Conservation (phyloP, 2,113 vertebrate genomes). For the Larimichthys crocea region DNA sequence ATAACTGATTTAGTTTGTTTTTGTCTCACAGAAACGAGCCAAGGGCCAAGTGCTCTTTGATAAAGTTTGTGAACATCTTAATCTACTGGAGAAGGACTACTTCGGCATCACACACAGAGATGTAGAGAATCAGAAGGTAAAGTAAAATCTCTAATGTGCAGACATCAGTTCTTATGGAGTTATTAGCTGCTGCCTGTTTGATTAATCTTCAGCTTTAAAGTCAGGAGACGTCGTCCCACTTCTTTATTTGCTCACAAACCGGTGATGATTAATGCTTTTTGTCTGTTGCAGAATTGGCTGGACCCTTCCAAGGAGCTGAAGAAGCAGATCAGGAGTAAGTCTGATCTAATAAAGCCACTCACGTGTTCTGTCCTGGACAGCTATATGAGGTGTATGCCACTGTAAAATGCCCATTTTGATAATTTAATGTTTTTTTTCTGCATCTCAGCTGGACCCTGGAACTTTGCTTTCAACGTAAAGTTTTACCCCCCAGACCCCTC, state of each 20-base stretch:
- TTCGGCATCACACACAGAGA: constrained; percentile 94
- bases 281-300: constrained; percentile 92
- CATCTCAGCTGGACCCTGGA: constrained; percentile 93
- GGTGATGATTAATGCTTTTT: background rate
- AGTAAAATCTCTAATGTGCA: background rate
- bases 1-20: constrained; percentile 1
- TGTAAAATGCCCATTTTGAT: constrained; percentile 13
- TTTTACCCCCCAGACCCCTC: constrained; percentile 98
- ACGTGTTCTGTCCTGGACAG: background rate
- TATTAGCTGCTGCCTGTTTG: background rate
- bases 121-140: constrained; percentile 96
- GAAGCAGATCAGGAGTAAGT: constrained; percentile 97
- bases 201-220: background rate
- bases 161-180: background rate
- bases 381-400: background rate
- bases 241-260: background rate
- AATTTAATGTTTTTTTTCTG: constrained; percentile 32
- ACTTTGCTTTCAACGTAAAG: constrained; percentile 97
- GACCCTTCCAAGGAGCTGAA: constrained; percentile 96
- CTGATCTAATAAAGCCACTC: constrained; percentile 12
- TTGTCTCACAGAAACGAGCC: constrained; percentile 88
- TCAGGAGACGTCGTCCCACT: background rate
- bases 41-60: constrained; percentile 93
- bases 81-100: constrained; percentile 97
- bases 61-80: constrained; percentile 96